A percentile compares a stretch with the other conserved stretches of the same genome.
phyloP scores from a whole-genome alignment of 2,888 invertebrate genomes.

The Phlogophora meticulosa region DNA sequence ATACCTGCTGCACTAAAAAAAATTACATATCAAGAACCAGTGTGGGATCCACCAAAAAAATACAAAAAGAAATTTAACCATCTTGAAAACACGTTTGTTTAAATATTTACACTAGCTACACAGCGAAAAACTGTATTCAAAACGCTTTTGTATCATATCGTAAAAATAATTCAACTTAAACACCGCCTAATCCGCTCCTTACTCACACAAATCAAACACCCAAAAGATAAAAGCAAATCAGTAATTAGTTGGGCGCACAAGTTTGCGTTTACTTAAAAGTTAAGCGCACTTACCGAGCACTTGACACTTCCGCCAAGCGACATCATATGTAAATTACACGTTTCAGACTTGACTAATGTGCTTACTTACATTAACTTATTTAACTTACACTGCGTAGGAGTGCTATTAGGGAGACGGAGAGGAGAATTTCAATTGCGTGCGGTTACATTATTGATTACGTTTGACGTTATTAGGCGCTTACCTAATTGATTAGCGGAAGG shows the following conservation, averaged over 20 bases:
- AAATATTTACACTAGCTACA: too few relatives aligned
- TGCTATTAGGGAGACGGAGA: conserved; percentile 39
- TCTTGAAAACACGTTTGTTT: too few relatives aligned
- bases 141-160: background rate
- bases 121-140: too few relatives aligned
- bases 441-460: conserved; percentile 45
- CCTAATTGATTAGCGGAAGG: conserved; percentile 32
- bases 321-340: conserved; percentile 22
- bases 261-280: conserved; percentile 51
- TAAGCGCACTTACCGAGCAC: conserved; percentile 28
- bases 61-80: too few relatives aligned
- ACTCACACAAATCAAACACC: conserved; percentile 19
- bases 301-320: conserved; percentile 26
- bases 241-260: conserved; percentile 43
- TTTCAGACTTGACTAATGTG: conserved; percentile 23
- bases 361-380: conserved; percentile 36
- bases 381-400: conserved; percentile 35
- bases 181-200: conserved; percentile 2
- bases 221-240: conserved; percentile 37
- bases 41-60: too few relatives aligned
- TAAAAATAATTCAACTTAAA: background rate
- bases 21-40: too few relatives aligned
- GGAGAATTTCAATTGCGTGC: conserved; percentile 25
- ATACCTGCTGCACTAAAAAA: too few relatives aligned
- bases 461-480: conserved; percentile 13